These are phyloP conservation scores for Morone saxatilis DNA, from an alignment of 2,113 vertebrate species.

Conservation along the genomic window DNA sequence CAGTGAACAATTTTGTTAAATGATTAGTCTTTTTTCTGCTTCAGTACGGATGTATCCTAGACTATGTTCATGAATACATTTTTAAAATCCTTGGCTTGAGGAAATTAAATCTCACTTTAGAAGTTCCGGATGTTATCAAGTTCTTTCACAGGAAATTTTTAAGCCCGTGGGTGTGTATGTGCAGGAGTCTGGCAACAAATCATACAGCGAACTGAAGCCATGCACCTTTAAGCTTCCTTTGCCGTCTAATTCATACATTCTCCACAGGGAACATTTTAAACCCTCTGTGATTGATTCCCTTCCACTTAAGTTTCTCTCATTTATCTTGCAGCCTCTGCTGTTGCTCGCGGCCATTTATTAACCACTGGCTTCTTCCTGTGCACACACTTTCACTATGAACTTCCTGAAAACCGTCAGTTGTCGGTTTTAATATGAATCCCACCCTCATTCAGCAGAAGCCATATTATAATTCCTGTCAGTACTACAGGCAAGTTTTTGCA, in stretches of 20 bases:
- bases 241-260: conserved; percentile 58
- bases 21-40: conserved; percentile 52
- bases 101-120: conserved; percentile 63
- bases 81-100: conserved; percentile 45
- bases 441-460: conserved; percentile 7
- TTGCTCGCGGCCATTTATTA: conserved; percentile 59
- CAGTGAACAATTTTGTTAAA: conserved; percentile 37
- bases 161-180: conserved; percentile 34
- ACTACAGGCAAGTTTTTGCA: background rate
- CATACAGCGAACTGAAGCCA: conserved; percentile 26
- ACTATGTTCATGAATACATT: conserved; percentile 64
- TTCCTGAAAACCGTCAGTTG: conserved; percentile 15
- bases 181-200: conserved; percentile 48
- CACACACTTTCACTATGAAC: conserved; percentile 10
- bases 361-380: conserved; percentile 33
- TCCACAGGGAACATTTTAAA: conserved; percentile 62
- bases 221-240: conserved; percentile 51
- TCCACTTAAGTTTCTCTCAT: conserved; percentile 53
- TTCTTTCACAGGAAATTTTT: conserved; percentile 43
- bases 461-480: conserved; percentile 5
- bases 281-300: conserved; percentile 59
- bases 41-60: conserved; percentile 34
- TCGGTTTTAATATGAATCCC: conserved; percentile 5
- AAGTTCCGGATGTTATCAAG: conserved; percentile 56
- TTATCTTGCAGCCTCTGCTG: conserved; percentile 48